phyloP scores from a whole-genome alignment of 2,888 invertebrate genomes.

The Caenorhabditis doughertyi region DNA sequence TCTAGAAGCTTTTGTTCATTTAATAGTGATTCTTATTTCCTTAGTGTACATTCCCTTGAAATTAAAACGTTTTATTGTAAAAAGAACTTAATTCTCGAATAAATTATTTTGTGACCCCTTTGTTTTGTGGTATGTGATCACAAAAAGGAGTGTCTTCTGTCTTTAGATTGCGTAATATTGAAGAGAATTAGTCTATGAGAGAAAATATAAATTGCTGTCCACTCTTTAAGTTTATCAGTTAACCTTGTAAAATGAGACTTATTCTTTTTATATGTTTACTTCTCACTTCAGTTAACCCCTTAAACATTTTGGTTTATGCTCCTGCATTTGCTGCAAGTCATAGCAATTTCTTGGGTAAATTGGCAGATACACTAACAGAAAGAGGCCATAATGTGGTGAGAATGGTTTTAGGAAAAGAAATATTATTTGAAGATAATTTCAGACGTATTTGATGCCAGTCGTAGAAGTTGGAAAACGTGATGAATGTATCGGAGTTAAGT shows the following conservation, averaged over 20 bases:
- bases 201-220: neutral
- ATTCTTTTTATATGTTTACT: neutral
- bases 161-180: constrained; percentile 19
- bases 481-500: constrained; percentile 38
- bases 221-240: neutral
- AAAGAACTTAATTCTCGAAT: constrained; percentile 20
- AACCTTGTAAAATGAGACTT: neutral
- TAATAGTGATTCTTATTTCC: neutral
- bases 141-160: constrained; percentile 21
- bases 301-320: constrained; percentile 66
- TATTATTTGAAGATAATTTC: neutral
- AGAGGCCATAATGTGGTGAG: constrained; percentile 70
- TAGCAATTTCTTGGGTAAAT: constrained; percentile 62
- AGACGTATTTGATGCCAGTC: constrained; percentile 51
- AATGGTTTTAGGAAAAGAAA: neutral
- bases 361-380: constrained; percentile 65
- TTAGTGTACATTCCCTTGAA: neutral
- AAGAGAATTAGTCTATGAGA: constrained; percentile 13
- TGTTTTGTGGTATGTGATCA: constrained; percentile 40
- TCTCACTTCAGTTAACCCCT: neutral
- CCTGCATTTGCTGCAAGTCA: constrained; percentile 67
- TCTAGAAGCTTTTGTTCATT: neutral
- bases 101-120: too few species aligned
- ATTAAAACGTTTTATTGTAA: neutral
- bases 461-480: constrained; percentile 22